Conservation (phyloP, 2,797 vertebrate genomes). For the Poliocrania exsul region DNA sequence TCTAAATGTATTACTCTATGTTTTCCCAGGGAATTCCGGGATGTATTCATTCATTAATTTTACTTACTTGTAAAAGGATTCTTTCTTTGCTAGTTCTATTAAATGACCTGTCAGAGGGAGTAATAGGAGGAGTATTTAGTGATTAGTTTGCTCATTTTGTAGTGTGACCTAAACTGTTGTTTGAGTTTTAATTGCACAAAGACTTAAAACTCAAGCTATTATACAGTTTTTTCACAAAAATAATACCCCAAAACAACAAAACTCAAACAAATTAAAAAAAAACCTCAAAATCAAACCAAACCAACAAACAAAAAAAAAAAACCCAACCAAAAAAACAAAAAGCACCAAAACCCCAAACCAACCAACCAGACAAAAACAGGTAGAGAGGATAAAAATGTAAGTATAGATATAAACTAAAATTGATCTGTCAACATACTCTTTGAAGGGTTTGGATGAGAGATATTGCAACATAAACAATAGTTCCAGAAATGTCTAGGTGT, state of each 20-base stretch:
- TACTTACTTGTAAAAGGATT: background rate
- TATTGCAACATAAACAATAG: background rate
- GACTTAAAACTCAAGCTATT: background rate
- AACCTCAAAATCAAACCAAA: too few relatives aligned
- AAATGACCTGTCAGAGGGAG: background rate
- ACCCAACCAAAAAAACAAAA: too few relatives aligned
- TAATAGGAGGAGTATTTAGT: background rate
- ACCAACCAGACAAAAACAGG: background rate
- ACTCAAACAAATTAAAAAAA: background rate
- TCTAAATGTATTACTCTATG: background rate
- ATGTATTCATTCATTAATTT: background rate
- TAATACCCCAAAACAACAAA: too few relatives aligned
- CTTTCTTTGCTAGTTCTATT: background rate
- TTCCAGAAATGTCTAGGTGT: background rate
- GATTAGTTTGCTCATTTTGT: background rate
- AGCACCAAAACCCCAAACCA: too few relatives aligned
- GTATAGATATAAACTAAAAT: background rate
- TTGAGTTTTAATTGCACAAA: background rate
- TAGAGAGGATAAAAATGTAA: background rate
- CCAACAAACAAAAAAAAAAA: too few relatives aligned
- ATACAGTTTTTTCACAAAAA: background rate
- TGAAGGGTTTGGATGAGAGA: background rate
- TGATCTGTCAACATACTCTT: background rate
- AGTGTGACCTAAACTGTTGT: background rate
- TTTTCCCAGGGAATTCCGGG: background rate